Evolutionary conservation across 1,140 invertebrate genomes (phyloP), one percentile per base, ranked within the genome.

Genomic region (Planococcus citri): DNA sequence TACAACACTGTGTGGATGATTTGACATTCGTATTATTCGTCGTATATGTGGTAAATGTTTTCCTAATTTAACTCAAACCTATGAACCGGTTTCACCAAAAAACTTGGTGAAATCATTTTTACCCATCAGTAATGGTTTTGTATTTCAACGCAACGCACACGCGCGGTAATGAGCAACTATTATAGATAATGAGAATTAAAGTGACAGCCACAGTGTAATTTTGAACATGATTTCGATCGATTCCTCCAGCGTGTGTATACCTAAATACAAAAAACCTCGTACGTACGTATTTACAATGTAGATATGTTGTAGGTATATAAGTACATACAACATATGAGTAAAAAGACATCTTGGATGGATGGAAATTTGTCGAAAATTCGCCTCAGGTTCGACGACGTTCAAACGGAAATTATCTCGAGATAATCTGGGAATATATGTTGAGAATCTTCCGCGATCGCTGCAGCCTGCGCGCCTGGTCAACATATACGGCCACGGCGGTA

Each of bases 181-280:
- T 51, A 51, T 51, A 51, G 41, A 51, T 51, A 51, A 51, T 51
- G 41, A 51, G 41, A 51, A 51, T 51, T 51, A 51, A 51, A 51
- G 41, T 51, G 41, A 51, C 41, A 51, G 10, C 17, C 12, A n/a
- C 33, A 37, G 6, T 6, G 33, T n/a, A n/a, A n/a, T n/a, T 33
- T 51, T 51, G 17, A 51, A 51, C 17, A 14, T 51, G 6, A 17
- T 17, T 51, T 51, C 41, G 41, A 51, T 51, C 41, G n/a, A n/a
- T 37, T n/a, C n/a, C n/a, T n/a, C 33, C 33, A 37, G 33, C 33
- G 33, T 8, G 6, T 8, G 14, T 37, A 14, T 37, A 8, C 33
- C 33, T 37, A 37, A 6, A 14, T 8, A 37, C 6, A 8, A 37
- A 14, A 37, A 37, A 37, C 33, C 6, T 37, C 14, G 6, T 37